Evolutionary conservation across 2,797 vertebrate species (phyloP), one percentile per base, ranked within the genome.

Genomic region (Gymnodraco acuticeps): DNA sequence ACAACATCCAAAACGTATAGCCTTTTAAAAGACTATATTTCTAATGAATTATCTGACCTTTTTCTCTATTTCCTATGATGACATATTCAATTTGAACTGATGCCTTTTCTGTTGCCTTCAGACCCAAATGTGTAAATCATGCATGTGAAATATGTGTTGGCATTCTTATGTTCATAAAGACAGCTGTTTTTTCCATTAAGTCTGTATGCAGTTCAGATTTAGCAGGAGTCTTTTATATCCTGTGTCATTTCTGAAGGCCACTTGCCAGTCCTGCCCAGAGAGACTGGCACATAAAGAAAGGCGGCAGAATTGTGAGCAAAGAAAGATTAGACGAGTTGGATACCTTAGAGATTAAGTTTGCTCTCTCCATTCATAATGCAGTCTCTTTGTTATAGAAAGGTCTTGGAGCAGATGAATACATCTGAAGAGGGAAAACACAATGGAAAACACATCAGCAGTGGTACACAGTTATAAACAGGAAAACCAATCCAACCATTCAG

Each of bases 171-270:
- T 41, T 66, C 38, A 46, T 33, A 60, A 19, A 50, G 38, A 38
- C 11, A 42, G 23, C 3, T 5, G 27, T 53, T 7, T 52, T 67
- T 68, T 74, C 46, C 2, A 9, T 48, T 56, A 38, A 0, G 3
- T 59, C 58, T 31, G 1, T 27, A 58, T 74, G 54, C 65, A 43
- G 51, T 31, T 19, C 54, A 79, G 58, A 63, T 31, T 53, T 16
- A 56, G 47, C 19, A 60, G 54, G 62, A 81, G 78, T 86, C 68
- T 83, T 89, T 82, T 41, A 82, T 62, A 69, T 68, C 16, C 53
- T 51, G 53, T 60, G 83, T 69, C 74, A 85, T 80, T 89, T 90
- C 72, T 92, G 68, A 77, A 83, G 41, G 67, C 77, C 4, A 10
- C 50, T 64, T 80, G 80, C 56, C 74, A 82, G 80, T 61, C 56